Percentiles rank a stretch among this genome's conserved stretches.
Conservation (phyloP, 2,797 vertebrate species). For the Acrossocheilus fasciatus region DNA sequence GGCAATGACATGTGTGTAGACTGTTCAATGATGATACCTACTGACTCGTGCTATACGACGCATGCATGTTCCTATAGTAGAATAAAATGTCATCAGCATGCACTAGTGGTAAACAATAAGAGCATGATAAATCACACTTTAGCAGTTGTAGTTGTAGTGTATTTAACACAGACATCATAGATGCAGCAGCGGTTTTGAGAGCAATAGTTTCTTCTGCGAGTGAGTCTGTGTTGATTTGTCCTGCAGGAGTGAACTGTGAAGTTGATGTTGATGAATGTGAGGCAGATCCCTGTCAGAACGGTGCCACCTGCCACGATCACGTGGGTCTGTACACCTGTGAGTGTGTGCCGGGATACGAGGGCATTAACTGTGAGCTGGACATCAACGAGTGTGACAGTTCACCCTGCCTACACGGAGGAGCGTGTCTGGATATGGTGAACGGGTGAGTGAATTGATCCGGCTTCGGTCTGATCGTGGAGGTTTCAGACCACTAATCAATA, state of each 20-base stretch:
- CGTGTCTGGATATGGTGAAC: conserved; percentile 85
- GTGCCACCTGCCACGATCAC: conserved; percentile 83
- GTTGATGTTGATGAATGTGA: conserved; percentile 90
- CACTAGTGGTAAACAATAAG: too few relatives aligned
- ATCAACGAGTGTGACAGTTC: conserved; percentile 88
- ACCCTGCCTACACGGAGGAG: conserved; percentile 84
- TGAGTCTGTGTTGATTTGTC: conserved; percentile 34
- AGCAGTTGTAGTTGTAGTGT: background rate
- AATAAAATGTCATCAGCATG: too few relatives aligned
- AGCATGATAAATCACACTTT: too few relatives aligned
- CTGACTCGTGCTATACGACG: too few relatives aligned
- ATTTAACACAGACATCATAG: background rate
- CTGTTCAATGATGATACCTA: too few relatives aligned
- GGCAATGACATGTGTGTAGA: too few relatives aligned
- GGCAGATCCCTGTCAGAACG: conserved; percentile 85
- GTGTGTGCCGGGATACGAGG: conserved; percentile 85
- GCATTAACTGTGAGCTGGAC: conserved; percentile 86
- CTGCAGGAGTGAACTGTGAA: conserved; percentile 84
- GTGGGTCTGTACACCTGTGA: conserved; percentile 86
- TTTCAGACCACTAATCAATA: background rate
- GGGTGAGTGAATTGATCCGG: conserved; percentile 78
- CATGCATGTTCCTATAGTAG: too few relatives aligned
- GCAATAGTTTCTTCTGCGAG: conserved; percentile 16
- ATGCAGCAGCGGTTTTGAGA: background rate
- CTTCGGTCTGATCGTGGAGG: background rate